A percentile compares a stretch with the other conserved stretches of the same genome.
These are phyloP conservation scores for Bos javanicus DNA, from an alignment of 2,113 vertebrate species.

Conservation along the genomic window DNA sequence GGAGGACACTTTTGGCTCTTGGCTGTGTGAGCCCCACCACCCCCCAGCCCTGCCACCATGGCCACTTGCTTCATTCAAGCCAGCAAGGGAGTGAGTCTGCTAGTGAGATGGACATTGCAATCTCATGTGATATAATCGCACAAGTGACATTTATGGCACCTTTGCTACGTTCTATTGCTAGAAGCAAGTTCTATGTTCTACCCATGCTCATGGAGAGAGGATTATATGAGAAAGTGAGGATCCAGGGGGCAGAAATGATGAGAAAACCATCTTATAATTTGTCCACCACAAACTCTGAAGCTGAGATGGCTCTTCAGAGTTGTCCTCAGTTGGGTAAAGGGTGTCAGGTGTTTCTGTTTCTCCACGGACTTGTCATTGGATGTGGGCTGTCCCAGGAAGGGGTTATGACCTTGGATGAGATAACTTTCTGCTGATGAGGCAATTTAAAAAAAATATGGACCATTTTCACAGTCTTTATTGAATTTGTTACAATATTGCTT, in stretches of 20 bases:
- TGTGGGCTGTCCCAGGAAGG: background rate
- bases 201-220: background rate
- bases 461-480: background rate
- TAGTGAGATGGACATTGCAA: too few relatives aligned
- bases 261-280: background rate
- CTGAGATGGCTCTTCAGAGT: background rate
- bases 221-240: fast-evolving
- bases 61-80: background rate
- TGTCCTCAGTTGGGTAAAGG: background rate
- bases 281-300: background rate
- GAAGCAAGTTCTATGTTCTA: background rate
- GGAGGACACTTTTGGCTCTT: background rate
- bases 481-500: background rate
- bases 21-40: background rate
- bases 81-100: background rate
- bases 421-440: background rate
- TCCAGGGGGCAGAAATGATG: background rate
- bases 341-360: background rate
- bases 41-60: background rate
- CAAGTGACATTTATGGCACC: background rate
- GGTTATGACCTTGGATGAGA: background rate
- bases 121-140: background rate
- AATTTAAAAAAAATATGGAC: background rate
- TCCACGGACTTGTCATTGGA: background rate
- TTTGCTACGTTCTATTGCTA: background rate